phyloP scores from a whole-genome alignment of 2,888 invertebrate species.

The Lagria hirta region DNA sequence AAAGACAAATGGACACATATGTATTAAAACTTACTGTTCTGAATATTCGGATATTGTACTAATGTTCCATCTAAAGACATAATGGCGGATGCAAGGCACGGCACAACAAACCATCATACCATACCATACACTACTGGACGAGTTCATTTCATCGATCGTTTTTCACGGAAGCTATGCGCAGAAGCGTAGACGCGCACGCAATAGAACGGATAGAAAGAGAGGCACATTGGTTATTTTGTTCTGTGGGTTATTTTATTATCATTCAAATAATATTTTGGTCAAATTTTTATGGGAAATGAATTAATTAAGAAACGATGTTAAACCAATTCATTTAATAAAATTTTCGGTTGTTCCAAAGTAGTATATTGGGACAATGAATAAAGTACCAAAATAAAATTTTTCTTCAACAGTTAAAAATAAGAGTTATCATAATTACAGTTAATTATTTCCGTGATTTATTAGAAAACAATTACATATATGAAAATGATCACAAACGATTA shows the following conservation, averaged over 20 bases:
- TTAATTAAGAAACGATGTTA: too few relatives aligned
- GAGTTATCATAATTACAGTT: slow-evolving; percentile 4
- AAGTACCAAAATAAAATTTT: slow-evolving; percentile 7
- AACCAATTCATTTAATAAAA: slow-evolving; percentile 1
- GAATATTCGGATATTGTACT: too few relatives aligned
- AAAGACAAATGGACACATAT: not conserved
- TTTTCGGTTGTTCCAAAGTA: slow-evolving; percentile 1
- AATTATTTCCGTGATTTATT: too few relatives aligned
- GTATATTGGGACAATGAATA: slow-evolving; percentile 1
- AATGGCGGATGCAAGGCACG: too few relatives aligned
- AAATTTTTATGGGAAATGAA: slow-evolving; percentile 1
- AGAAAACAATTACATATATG: slow-evolving; percentile 1
- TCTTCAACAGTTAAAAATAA: slow-evolving; percentile 13
- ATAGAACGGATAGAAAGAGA: too few relatives aligned
- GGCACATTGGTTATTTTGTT: slow-evolving; percentile 10
- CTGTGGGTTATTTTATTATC: slow-evolving; percentile 2
- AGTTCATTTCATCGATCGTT: too few relatives aligned
- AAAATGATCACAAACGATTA: slow-evolving; percentile 7
- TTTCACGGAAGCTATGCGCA: slow-evolving; percentile 10
- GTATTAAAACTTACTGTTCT: too few relatives aligned
- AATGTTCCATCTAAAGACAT: too few relatives aligned
- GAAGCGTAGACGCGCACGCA: slow-evolving; percentile 8
- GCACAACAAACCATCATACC: too few relatives aligned
- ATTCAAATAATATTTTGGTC: slow-evolving; percentile 1
- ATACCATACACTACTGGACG: too few relatives aligned